These are phyloP conservation scores for Drosophila nr. perissopoda DNA, from an alignment of 2,888 invertebrate genomes.

Conservation along the genomic window DNA sequence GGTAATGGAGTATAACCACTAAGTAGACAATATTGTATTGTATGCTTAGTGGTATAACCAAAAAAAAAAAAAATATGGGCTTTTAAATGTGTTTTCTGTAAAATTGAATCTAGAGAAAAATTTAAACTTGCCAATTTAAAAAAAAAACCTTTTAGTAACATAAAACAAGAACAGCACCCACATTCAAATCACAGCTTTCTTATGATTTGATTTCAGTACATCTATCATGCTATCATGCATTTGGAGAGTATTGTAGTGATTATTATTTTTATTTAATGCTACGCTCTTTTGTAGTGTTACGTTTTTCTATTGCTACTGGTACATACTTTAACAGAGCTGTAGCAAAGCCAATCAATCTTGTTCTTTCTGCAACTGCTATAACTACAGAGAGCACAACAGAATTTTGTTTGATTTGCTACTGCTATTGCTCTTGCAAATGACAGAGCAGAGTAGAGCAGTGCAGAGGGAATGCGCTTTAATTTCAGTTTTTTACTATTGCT, in stretches of 20 bases:
- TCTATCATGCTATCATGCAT: not conserved
- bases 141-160: too few species aligned
- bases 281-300: not conserved
- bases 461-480: not conserved
- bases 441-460: not conserved
- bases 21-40: too few species aligned
- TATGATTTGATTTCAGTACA: not conserved
- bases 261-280: not conserved
- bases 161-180: too few species aligned
- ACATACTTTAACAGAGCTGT: not conserved
- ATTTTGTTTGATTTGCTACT: not conserved
- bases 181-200: not conserved
- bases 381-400: not conserved
- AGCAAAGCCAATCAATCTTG: not conserved
- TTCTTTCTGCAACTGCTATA: not conserved
- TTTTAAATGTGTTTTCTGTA: too few species aligned
- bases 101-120: too few species aligned
- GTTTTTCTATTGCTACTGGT: not conserved
- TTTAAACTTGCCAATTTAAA: too few species aligned
- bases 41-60: too few species aligned
- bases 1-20: too few species aligned
- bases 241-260: not conserved
- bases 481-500: not conserved
- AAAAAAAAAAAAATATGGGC: too few species aligned
- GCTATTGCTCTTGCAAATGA: not conserved